Base-by-base conservation (phyloP, 2,888 invertebrate species). In the Dolichomitus sp. region DNA sequence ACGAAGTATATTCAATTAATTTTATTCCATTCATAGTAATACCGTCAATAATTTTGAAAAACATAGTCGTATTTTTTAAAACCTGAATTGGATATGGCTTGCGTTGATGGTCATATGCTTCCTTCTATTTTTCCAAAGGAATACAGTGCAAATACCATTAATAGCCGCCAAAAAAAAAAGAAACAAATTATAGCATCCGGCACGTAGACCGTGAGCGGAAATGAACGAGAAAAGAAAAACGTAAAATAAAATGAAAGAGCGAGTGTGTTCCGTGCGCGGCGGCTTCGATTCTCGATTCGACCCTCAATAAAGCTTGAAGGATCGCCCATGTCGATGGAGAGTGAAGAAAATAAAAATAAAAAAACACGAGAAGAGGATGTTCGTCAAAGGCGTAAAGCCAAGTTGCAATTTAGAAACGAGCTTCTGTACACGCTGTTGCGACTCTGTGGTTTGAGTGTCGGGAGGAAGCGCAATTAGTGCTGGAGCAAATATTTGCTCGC, bases 271-370 rank as follows among this genome's bases (percentile, higher is more conserved):
- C 23, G 27, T 23, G 33, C 37, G 37, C 7, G 5, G 45, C 2
- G 14, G 17, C 45, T 65, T 17, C n/a, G 42, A 65, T 9, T 12
- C 27, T 72, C 45, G 59, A 59, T 59, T 45, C 57, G 76, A 33
- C 59, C 19, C 50, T 61, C 42, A 33, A 66, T 45, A 70, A 79
- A 75, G 65, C 54, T 78, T 52, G 54, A 65, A 27, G 17, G 40
- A 52, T 52, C 33, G 40, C 40, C 79, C 48, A 79, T 68, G 66
- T 57, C 42, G 59, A 23, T 68, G 54, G 52, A 33, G 50, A 45
- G 48, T 17, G 54, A 52, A 59, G 17, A 63, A 66, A 81, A 65
- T 23, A 66, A 23, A 66, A 81, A 59, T 37, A 68, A 14, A 81
- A 59, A 45, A 68, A 14, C 23, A 57, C 9, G 17, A 48, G 50